phyloP scores from a whole-genome alignment of 2,113 vertebrate species.

The Carassius carassius region DNA sequence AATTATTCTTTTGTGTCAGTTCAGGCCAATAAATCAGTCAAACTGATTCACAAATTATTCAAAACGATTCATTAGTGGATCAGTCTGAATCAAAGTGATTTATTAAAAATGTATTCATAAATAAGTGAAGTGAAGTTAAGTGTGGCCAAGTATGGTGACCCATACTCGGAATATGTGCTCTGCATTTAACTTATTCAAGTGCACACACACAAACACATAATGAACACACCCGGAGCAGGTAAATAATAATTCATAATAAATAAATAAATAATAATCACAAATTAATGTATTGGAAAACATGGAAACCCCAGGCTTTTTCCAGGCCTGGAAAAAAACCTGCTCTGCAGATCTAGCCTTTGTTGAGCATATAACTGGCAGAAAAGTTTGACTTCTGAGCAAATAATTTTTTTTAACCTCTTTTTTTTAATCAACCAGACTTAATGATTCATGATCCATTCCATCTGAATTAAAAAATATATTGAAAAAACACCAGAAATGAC shows the following conservation, averaged over 20 bases:
- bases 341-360: background rate
- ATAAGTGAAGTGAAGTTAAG: too few relatives aligned
- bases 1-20: background rate
- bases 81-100: too few relatives aligned
- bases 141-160: too few relatives aligned
- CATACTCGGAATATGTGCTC: too few relatives aligned
- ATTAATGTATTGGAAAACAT: too few relatives aligned
- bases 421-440: background rate
- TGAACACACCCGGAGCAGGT: too few relatives aligned
- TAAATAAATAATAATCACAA: too few relatives aligned
- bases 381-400: background rate
- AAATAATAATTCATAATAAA: too few relatives aligned
- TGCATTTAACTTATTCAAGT: too few relatives aligned
- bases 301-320: background rate
- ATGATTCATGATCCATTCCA: background rate
- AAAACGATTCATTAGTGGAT: background rate
- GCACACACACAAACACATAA: too few relatives aligned
- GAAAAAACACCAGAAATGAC: background rate
- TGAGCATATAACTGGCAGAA: background rate
- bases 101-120: too few relatives aligned
- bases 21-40: background rate
- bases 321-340: background rate
- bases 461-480: background rate
- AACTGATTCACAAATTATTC: background rate
- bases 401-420: background rate